A percentile compares a stretch with the other conserved stretches of the same genome.
phyloP scores from a whole-genome alignment of 2,113 vertebrate genomes.

The Megaleporinus macrocephalus region DNA sequence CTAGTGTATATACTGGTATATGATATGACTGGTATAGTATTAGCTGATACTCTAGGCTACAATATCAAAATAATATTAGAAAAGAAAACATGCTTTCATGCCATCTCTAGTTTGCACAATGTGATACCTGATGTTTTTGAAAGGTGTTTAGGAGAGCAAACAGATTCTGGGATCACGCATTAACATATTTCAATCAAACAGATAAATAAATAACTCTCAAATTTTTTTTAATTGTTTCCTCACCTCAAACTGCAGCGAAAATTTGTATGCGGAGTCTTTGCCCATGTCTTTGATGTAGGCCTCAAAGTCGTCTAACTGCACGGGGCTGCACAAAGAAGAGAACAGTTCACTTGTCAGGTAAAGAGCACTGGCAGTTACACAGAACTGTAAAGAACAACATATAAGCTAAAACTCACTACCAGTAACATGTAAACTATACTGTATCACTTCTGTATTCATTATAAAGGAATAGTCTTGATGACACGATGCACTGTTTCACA shows the following conservation, averaged over 20 bases:
- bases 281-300: constrained; percentile 96
- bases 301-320: constrained; percentile 95
- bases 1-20: too few relatives aligned
- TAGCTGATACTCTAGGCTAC: too few relatives aligned
- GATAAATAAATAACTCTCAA: too few relatives aligned
- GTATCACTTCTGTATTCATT: not conserved
- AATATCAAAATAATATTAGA: too few relatives aligned
- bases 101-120: too few relatives aligned
- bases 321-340: constrained; percentile 79
- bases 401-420: not conserved
- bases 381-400: not conserved
- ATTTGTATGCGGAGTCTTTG: constrained; percentile 97
- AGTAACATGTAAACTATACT: too few relatives aligned
- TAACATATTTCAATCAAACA: too few relatives aligned
- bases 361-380: not conserved
- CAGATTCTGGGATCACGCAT: too few relatives aligned
- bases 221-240: not conserved
- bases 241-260: constrained; percentile 98
- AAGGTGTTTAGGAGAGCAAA: too few relatives aligned
- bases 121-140: too few relatives aligned
- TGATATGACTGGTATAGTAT: too few relatives aligned
- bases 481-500: not conserved
- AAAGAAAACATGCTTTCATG: too few relatives aligned
- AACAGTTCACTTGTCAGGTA: not conserved
- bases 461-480: not conserved